Evolutionary conservation across 1,140 invertebrate genomes (phyloP).

Genomic region (Aphelinus certus): DNA sequence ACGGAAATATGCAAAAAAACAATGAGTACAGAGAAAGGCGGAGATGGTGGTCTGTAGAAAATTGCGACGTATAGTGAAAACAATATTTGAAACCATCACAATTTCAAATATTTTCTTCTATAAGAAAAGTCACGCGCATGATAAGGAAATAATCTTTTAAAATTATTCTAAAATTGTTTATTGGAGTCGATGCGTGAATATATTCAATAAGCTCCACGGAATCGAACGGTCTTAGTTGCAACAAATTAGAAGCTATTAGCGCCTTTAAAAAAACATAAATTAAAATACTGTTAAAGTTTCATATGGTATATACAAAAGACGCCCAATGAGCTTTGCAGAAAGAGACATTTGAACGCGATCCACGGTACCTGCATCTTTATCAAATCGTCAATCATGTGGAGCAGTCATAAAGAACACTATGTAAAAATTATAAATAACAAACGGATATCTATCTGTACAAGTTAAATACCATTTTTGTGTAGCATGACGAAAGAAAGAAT

Average conservation of each 20-base stretch:
- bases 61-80: slow-evolving; percentile 1
- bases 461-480: slow-evolving; percentile 18
- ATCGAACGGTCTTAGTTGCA: slow-evolving; percentile 3
- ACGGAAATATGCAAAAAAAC: slow-evolving; percentile 20
- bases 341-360: slow-evolving; percentile 1
- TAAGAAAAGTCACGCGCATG: too few relatives aligned
- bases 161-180: too few relatives aligned
- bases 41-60: not conserved
- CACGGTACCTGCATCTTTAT: not conserved
- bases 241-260: slow-evolving; percentile 14
- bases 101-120: slow-evolving; percentile 3
- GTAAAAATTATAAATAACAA: slow-evolving; percentile 34
- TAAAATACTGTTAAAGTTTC: slow-evolving; percentile 37
- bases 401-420: not conserved
- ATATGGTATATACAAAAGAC: slow-evolving; percentile 34
- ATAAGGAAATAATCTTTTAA: too few relatives aligned
- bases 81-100: slow-evolving; percentile 18
- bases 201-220: slow-evolving; percentile 12
- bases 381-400: not conserved
- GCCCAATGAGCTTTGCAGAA: slow-evolving; percentile 6
- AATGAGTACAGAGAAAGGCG: not conserved
- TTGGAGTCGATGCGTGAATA: not conserved
- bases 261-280: slow-evolving; percentile 24
- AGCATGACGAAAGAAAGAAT: slow-evolving; percentile 17
- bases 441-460: slow-evolving; percentile 23